Conservation (phyloP, 2,113 vertebrate genomes). For the Cariama cristata region DNA sequence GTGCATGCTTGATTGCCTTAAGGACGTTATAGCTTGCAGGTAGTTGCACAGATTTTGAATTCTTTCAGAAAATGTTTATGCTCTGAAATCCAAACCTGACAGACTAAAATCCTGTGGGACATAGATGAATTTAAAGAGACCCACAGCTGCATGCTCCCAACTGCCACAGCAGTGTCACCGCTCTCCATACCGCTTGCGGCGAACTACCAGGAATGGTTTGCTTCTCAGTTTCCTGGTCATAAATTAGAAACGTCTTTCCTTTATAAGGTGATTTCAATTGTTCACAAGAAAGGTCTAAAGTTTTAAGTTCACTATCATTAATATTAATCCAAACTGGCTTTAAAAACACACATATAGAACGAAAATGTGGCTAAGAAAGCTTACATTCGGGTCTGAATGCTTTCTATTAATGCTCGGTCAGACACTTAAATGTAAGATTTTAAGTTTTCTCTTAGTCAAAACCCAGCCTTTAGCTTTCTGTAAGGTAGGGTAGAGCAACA, state of each 20-base stretch:
- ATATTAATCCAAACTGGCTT: not conserved
- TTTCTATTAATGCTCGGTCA: not conserved
- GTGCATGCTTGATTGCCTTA: fast-evolving
- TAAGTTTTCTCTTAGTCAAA: not conserved
- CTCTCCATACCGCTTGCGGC: not conserved
- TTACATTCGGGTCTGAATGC: not conserved
- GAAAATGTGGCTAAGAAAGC: not conserved
- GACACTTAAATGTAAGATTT: too few relatives aligned
- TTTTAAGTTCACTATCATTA: not conserved
- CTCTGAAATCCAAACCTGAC: not conserved
- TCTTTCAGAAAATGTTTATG: not conserved
- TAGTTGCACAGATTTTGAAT: not conserved
- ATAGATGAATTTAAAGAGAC: fast-evolving
- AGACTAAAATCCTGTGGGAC: not conserved
- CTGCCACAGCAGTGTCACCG: fast-evolving
- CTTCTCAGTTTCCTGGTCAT: not conserved
- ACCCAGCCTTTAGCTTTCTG: not conserved
- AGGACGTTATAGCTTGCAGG: not conserved
- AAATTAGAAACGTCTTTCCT: not conserved
- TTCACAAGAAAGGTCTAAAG: not conserved
- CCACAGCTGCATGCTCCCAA: fast-evolving
- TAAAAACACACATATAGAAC: not conserved
- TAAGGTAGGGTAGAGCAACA: too few relatives aligned
- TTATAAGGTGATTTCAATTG: not conserved
- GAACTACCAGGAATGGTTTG: not conserved